Conservation (phyloP, 1,140 invertebrate species). For the Papilio polytes region DNA sequence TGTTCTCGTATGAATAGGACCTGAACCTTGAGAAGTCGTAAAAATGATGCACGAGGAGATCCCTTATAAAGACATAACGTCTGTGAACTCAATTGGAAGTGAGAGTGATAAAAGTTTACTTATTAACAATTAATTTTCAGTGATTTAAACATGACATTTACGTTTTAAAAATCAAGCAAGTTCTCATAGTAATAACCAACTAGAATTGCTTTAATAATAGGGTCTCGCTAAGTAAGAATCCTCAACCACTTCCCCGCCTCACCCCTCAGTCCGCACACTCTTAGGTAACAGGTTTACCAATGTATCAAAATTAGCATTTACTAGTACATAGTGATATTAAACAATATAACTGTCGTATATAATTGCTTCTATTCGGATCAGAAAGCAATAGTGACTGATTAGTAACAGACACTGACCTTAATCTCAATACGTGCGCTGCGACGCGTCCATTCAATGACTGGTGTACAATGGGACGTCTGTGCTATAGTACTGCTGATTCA, state of each 20-base stretch:
- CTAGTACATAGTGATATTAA: too few species aligned
- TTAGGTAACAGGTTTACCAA: too few species aligned
- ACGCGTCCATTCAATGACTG: neutral
- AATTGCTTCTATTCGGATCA: neutral
- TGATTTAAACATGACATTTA: too few species aligned
- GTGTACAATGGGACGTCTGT: neutral
- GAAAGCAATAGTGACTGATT: neutral
- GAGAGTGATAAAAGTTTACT: slow-evolving; percentile 49
- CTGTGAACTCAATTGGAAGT: slow-evolving; percentile 61
- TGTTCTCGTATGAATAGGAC: slow-evolving; percentile 41
- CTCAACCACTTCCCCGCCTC: too few species aligned
- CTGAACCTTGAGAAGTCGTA: slow-evolving; percentile 50
- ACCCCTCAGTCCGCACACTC: too few species aligned
- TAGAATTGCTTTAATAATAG: too few species aligned
- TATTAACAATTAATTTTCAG: too few species aligned
- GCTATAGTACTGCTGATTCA: neutral
- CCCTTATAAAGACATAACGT: slow-evolving; percentile 64
- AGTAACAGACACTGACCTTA: neutral
- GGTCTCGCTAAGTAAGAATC: too few species aligned
- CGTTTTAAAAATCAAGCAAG: too few species aligned
- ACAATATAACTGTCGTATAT: too few species aligned
- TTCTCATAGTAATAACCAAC: too few species aligned
- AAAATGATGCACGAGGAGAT: slow-evolving; percentile 71
- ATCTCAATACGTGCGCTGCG: slow-evolving; percentile 16
- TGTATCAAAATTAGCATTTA: too few species aligned